Conservation (phyloP, 35 echinoderm and acorn worm genomes). For the Lytechinus variegatus region DNA sequence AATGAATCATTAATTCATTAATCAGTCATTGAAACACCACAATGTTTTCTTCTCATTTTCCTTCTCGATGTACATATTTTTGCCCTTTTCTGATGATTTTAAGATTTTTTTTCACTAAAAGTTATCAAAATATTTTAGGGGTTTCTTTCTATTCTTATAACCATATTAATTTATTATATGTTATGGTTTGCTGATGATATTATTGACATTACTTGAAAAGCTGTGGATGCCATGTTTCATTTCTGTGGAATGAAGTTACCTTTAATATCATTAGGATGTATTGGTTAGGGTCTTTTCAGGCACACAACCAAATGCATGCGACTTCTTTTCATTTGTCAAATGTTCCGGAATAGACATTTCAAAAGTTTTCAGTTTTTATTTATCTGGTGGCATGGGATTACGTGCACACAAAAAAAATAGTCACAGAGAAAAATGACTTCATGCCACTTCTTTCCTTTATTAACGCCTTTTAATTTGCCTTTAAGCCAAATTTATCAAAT, state of each 20-base stretch:
- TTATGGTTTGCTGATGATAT: background rate
- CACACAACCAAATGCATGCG: background rate
- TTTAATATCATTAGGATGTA: background rate
- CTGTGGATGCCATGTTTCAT: background rate
- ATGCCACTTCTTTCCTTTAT: background rate
- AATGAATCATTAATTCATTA: background rate
- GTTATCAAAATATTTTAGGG: background rate
- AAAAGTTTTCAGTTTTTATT: background rate
- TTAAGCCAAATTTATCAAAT: background rate
- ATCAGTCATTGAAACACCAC: background rate
- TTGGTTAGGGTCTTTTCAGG: background rate
- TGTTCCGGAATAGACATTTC: background rate
- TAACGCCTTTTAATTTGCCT: background rate
- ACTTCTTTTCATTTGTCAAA: background rate
- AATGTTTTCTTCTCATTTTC: too few relatives aligned
- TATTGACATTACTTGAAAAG: background rate
- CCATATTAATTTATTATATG: background rate
- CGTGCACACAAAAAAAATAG: background rate
- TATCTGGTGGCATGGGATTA: background rate
- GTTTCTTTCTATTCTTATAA: background rate
- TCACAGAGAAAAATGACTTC: background rate
- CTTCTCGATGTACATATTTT: too few relatives aligned
- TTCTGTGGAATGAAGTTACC: background rate
- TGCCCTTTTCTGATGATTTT: background rate
- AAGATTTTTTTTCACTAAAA: background rate